Percentiles rank a stretch among this genome's conserved stretches.
Conservation (phyloP, 2,113 vertebrate genomes). For the Gavia stellata region DNA sequence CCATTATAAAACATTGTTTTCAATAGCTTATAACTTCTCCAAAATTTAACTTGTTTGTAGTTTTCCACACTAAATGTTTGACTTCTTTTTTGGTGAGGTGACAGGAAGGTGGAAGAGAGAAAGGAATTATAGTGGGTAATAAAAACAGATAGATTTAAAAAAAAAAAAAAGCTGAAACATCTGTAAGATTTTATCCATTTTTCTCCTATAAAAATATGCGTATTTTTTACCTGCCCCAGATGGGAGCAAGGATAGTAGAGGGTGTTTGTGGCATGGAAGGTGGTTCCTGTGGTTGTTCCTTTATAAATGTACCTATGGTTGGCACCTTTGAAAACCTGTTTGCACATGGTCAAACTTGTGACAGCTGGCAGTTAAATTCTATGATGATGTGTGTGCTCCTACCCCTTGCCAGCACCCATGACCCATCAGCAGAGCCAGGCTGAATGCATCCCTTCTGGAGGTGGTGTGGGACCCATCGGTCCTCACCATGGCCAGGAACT, state of each 20-base stretch:
- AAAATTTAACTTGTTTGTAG: neutral
- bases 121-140: neutral
- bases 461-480: fast-evolving
- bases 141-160: neutral
- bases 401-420: neutral
- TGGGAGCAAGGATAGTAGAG: neutral
- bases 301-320: neutral
- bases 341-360: neutral
- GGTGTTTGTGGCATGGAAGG: neutral
- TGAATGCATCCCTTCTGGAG: neutral
- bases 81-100: neutral
- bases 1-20: neutral
- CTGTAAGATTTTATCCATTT: neutral
- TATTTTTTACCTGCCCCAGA: neutral
- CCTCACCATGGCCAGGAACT: fast-evolving
- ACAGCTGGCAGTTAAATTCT: neutral
- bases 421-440: neutral
- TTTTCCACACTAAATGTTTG: neutral
- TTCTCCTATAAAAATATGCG: neutral
- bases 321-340: neutral
- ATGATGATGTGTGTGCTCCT: neutral
- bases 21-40: neutral
- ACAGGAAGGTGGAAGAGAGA: neutral
- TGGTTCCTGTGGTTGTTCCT: neutral
- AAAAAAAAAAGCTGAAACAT: neutral